phyloP scores from a whole-genome alignment of 2,113 vertebrate genomes.

The Rousettus leschenaultii region DNA sequence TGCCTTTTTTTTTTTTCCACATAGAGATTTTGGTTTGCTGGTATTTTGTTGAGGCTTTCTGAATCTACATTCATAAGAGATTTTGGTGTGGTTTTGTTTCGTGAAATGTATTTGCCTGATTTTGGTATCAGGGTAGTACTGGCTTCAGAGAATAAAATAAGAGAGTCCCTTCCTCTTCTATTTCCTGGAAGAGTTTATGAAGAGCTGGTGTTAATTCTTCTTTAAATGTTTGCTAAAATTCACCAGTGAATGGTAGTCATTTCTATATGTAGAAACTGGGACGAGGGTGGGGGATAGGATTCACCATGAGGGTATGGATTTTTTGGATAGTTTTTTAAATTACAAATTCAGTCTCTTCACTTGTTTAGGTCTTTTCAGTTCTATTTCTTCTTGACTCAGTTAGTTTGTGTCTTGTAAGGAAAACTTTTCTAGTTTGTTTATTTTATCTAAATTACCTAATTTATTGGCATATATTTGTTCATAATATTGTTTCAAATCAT shows the following conservation, averaged over 20 bases:
- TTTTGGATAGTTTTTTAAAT: background rate
- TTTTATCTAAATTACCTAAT: background rate
- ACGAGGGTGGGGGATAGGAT: background rate
- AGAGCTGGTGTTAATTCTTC: background rate
- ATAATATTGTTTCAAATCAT: background rate
- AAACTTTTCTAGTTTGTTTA: background rate
- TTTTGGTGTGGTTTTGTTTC: background rate
- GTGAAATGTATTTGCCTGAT: background rate
- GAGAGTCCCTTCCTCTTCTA: background rate
- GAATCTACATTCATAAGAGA: background rate
- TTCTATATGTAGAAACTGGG: background rate
- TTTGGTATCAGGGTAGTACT: background rate
- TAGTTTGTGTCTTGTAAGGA: background rate
- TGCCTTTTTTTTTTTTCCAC: background rate
- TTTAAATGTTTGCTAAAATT: background rate
- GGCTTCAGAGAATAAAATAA: background rate
- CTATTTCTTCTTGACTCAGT: background rate
- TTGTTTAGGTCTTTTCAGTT: background rate
- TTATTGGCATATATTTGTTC: background rate
- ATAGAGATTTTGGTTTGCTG: background rate
- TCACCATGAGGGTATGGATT: background rate
- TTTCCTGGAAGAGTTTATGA: background rate
- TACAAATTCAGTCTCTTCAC: background rate
- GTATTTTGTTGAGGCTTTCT: background rate
- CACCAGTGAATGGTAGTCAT: background rate